Evolutionary conservation across 37 sponge, comb jelly and placozoan genomes (phyloP), one percentile per base, ranked within the genome.

Genomic region (Halisarca cf. caerulea): DNA sequence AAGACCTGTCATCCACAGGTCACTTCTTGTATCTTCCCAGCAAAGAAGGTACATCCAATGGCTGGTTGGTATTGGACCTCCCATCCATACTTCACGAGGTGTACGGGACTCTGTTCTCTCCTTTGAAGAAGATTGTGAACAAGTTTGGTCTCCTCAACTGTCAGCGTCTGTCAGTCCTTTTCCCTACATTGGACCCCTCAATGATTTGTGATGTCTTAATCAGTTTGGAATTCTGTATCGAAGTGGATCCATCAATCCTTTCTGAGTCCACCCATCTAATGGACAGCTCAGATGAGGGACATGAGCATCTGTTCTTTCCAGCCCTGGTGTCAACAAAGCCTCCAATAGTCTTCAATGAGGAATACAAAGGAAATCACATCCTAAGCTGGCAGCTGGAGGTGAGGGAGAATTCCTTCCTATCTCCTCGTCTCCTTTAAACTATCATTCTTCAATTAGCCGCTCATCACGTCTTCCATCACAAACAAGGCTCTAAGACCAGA

Each of bases 151-250:
- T 68, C 69, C 30, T 68, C 35, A 28, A 68, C 34, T 68, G 69
- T 68, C 33, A 30, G 32, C 3, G 4, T 3, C 33, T 68, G 69
- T 8, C 33, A 6, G 30, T 1, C 3, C 69, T 68, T 34, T 68
- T 68, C 69, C 27, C 69, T 6, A 34, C 30, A 28, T 34, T 68
- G 30, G 69, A 68, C 30, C 33, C 17, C 0, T 3, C 2, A 68
- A 68, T 68, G 69, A 34, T 68, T 6, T 34, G 35, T 34, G 35
- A 68, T 28, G 35, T 68, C 32, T 34, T 68, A 8, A 68, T 68
- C 69, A 68, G 69, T 68, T 68, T 68, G 69, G 69, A 68, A 4
- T 68, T 68, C 69, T 68, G 69, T 34, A 68, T 68, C 30, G 32
- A 8, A 34, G 69, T 68, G 35, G 69, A 68, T 34, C 33, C 69